A percentile compares a stretch with the other conserved stretches of the same genome.
Conservation (phyloP, 1,140 invertebrate species). For the Phenacoccus solenopsis region DNA sequence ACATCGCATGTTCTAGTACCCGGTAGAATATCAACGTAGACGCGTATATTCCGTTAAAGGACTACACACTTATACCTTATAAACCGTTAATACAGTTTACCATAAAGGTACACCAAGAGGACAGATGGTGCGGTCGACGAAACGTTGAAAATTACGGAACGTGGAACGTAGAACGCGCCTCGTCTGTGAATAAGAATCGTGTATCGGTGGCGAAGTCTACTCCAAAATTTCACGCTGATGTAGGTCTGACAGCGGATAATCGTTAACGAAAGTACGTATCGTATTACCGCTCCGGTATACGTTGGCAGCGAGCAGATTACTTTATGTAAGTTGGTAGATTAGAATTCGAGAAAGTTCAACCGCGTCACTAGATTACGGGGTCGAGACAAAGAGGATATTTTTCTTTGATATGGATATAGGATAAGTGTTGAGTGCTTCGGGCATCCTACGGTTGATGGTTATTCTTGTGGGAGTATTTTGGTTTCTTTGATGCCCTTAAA, state of each 20-base stretch:
- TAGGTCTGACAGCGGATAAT: constrained; percentile 1
- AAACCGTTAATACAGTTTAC: neutral
- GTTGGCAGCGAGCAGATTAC: neutral
- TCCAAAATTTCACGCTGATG: neutral
- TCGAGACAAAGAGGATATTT: no score
- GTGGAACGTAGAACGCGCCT: neutral
- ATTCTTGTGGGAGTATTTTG: neutral
- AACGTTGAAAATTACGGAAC: neutral
- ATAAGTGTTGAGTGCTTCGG: no score
- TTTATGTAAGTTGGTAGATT: no score
- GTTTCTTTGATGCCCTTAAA: no score
- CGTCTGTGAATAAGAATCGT: neutral
- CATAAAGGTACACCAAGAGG: neutral
- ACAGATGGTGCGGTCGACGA: no score
- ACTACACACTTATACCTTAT: constrained; percentile 2
- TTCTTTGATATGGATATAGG: no score
- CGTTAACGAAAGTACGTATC: neutral
- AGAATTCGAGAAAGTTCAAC: neutral
- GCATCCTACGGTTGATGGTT: neutral
- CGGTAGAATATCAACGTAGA: neutral
- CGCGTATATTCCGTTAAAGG: neutral
- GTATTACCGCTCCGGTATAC: no score
- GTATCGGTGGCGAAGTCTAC: neutral
- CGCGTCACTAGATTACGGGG: neutral
- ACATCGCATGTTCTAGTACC: neutral